Evolutionary conservation across 2,113 vertebrate species (phyloP).

Genomic region (Zosterops borbonicus): DNA sequence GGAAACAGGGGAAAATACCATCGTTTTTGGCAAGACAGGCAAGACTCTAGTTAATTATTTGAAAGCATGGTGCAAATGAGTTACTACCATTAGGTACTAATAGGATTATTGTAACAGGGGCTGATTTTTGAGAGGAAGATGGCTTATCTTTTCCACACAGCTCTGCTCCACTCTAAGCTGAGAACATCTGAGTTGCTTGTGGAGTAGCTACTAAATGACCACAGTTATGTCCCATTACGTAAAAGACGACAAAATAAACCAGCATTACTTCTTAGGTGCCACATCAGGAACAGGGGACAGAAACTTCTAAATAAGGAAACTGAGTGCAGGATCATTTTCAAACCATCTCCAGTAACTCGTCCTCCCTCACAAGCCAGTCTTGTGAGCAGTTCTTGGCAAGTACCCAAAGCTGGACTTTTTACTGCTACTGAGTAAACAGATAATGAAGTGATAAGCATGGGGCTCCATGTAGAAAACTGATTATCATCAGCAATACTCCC

Average conservation of each 20-base stretch:
- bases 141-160: not conserved
- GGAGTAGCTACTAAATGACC: not conserved
- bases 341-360: fast-evolving
- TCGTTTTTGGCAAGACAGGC: not conserved
- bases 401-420: not conserved
- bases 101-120: not conserved
- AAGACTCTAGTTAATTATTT: not conserved
- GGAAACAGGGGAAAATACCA: not conserved
- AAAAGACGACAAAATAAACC: not conserved
- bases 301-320: not conserved
- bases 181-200: not conserved
- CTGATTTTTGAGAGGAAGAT: not conserved
- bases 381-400: not conserved
- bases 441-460: not conserved
- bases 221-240: fast-evolving
- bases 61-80: not conserved
- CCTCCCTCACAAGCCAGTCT: not conserved
- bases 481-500: not conserved
- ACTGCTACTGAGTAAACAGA: not conserved
- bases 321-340: not conserved
- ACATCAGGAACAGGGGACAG: not conserved
- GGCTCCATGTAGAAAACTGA: not conserved
- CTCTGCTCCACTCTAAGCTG: not conserved
- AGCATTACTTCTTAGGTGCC: not conserved
- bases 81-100: not conserved